phyloP scores from a whole-genome alignment of 2,113 vertebrate genomes.

The Callipepla californica region DNA sequence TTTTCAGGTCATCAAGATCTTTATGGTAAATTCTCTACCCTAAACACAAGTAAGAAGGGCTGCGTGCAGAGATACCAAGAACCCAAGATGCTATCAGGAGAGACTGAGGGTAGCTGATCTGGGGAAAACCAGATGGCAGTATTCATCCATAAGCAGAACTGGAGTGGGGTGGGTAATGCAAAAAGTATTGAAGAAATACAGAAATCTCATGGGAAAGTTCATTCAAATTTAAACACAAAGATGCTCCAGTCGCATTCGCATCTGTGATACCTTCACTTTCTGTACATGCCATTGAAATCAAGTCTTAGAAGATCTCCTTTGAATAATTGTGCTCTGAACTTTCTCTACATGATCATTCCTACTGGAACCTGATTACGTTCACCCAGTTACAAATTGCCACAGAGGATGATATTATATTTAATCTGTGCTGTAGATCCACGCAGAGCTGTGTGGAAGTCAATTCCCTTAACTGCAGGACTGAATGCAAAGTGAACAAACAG shows the following conservation, averaged over 20 bases:
- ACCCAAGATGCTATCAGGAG: neutral
- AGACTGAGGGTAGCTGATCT: neutral
- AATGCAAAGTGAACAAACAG: neutral
- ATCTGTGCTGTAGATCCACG: neutral
- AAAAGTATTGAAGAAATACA: neutral
- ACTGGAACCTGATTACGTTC: neutral
- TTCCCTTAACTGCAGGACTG: neutral
- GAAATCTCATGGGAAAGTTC: neutral
- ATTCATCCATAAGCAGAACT: neutral
- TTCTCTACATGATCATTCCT: neutral
- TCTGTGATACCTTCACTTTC: neutral
- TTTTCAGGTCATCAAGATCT: neutral
- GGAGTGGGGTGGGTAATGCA: neutral
- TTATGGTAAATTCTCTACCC: neutral
- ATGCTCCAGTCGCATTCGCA: neutral
- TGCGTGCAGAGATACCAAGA: accelerated
- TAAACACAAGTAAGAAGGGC: neutral
- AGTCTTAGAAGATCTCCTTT: neutral
- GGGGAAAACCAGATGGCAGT: neutral
- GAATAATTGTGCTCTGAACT: neutral
- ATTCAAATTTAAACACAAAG: neutral
- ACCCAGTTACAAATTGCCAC: neutral
- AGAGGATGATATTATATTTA: neutral
- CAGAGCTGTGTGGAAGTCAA: neutral
- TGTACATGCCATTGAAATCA: neutral